phyloP scores from a whole-genome alignment of 1,140 invertebrate species.

The Cydia pomonella region DNA sequence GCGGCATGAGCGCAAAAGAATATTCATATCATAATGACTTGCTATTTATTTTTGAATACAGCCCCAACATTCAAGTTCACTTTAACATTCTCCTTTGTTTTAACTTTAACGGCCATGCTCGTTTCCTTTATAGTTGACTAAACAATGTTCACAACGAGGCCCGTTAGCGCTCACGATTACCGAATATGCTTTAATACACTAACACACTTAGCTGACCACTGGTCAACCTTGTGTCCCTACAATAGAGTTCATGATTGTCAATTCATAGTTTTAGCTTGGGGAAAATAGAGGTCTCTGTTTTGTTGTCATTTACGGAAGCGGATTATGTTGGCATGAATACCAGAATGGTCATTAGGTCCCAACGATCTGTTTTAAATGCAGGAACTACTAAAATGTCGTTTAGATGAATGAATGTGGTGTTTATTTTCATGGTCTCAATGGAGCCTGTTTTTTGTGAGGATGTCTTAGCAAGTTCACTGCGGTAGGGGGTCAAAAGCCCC shows the following conservation, averaged over 20 bases:
- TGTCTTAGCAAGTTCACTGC: too few species aligned
- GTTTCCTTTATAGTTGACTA: constrained; percentile 14
- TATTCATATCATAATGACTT: too few species aligned
- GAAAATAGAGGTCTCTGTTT: not conserved
- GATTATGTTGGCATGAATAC: not conserved
- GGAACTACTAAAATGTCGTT: not conserved
- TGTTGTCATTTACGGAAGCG: not conserved
- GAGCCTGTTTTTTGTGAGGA: too few species aligned
- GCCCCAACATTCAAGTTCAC: not conserved
- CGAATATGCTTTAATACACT: not conserved
- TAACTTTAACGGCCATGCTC: constrained; percentile 22
- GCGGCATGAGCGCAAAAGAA: too few species aligned
- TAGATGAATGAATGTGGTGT: too few species aligned
- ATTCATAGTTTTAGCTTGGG: not conserved
- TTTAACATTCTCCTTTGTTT: constrained; percentile 9
- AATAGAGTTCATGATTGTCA: not conserved
- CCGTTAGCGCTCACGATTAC: constrained; percentile 20
- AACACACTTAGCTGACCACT: not conserved
- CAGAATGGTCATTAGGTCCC: not conserved
- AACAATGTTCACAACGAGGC: constrained; percentile 24
- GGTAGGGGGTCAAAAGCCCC: too few species aligned
- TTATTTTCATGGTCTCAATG: not conserved
- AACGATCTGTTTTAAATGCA: not conserved
- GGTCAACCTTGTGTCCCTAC: not conserved
- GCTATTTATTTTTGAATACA: not conserved